Evolutionary conservation across 2,797 vertebrate genomes (phyloP).

Genomic region (Rhinatrema bivittatum): DNA sequence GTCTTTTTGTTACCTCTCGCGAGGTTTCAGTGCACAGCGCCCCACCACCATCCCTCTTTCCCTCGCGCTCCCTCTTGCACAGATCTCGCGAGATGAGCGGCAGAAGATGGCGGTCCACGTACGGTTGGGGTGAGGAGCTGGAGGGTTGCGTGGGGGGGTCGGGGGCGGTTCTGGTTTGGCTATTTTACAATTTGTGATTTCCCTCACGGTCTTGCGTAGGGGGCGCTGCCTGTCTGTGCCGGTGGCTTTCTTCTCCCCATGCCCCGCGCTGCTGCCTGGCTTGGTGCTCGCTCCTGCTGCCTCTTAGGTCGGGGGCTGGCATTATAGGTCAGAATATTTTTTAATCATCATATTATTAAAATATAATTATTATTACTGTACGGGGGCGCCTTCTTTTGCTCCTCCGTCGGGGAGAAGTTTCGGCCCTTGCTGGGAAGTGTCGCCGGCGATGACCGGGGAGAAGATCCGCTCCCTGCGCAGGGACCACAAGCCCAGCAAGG

Average conservation of each 20-base stretch:
- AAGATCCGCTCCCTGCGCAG: constrained; percentile 90
- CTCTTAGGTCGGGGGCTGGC: constrained; percentile 8
- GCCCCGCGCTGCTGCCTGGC: background rate
- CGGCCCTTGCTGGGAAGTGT: constrained; percentile 7
- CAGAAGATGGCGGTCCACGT: constrained; percentile 59
- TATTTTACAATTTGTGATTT: no score
- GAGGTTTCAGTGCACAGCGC: constrained; percentile 40
- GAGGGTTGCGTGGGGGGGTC: constrained; percentile 16
- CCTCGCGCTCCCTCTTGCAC: no score
- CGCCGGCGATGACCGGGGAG: constrained; percentile 84
- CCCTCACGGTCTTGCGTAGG: no score
- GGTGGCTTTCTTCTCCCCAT: no score
- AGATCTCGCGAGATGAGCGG: constrained; percentile 59
- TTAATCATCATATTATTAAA: no score
- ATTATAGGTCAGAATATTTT: no score
- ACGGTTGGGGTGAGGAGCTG: constrained; percentile 19
- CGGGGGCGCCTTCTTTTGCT: no score
- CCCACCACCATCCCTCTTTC: no score
- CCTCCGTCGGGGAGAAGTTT: constrained; percentile 20
- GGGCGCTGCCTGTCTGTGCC: no score
- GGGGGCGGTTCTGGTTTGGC: constrained; percentile 3
- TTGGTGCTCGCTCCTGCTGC: background rate
- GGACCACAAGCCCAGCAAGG: constrained; percentile 83
- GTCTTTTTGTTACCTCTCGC: background rate
- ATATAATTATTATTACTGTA: no score